Conservation (phyloP, 2,888 invertebrate species). For the Drosophila pseudotalamancana region DNA sequence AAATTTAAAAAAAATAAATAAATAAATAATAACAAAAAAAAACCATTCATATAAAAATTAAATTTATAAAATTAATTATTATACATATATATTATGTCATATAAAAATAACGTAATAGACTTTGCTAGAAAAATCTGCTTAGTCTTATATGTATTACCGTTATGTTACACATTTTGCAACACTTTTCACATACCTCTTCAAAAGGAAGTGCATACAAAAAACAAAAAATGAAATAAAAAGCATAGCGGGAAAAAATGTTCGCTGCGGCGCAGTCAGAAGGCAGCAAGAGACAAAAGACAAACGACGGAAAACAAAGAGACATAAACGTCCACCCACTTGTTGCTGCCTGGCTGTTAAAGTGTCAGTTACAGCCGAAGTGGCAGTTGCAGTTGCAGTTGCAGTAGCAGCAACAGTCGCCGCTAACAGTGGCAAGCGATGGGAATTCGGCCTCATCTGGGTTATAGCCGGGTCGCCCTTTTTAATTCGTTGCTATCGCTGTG, state of each 20-base stretch:
- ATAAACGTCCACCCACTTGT: constrained; percentile 79
- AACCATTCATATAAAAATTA: too few species aligned
- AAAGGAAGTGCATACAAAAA: constrained; percentile 6
- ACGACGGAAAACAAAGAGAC: constrained; percentile 70
- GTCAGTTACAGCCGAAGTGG: constrained; percentile 66
- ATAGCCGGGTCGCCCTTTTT: constrained; percentile 40
- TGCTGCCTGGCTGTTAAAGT: constrained; percentile 70
- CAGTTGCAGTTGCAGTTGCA: constrained; percentile 30
- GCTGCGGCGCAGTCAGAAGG: constrained; percentile 4
- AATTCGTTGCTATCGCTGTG: constrained; percentile 37
- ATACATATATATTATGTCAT: too few species aligned
- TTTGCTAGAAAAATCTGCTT: too few species aligned
- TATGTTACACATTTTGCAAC: background rate
- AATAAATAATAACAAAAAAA: too few species aligned
- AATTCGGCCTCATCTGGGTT: constrained; percentile 38
- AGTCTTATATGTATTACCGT: background rate
- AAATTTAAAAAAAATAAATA: too few species aligned
- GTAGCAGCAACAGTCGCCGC: constrained; percentile 22
- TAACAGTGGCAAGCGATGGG: constrained; percentile 50
- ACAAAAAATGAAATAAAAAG: constrained; percentile 53
- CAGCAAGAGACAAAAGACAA: constrained; percentile 14
- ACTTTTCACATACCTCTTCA: background rate
- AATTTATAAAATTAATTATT: too few species aligned
- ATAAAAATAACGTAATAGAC: too few species aligned
- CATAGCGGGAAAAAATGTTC: constrained; percentile 46